Base-by-base conservation (phyloP, 2,113 vertebrate species). In the Callorhinus ursinus region DNA sequence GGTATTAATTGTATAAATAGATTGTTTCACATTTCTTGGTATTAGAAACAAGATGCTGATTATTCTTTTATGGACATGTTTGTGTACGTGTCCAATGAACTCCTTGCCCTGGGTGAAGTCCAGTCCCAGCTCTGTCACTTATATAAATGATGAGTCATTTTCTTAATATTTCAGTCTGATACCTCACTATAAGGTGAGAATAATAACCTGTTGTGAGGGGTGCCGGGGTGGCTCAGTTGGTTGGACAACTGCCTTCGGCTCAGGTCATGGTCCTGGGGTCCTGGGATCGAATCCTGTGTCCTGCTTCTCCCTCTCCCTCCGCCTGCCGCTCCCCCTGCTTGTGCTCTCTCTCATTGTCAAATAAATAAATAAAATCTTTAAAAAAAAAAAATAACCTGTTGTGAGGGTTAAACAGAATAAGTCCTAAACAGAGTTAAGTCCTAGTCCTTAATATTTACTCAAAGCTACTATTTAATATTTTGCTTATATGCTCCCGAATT, bases 401-500 rank as follows among this genome's bases (percentile, higher is more conserved):
- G 36, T 36, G 36, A 36, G 36, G 36, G 36, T 36, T 36, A 36
- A 36, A 36, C 36, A 36, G 36, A 36, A 36, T 36, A 36, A 36
- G 36, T 36, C 36, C 36, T 36, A 36, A 36, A 65, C 80, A 67
- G 18, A 84, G 18, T 93, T 93, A 26, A 69, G 13, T 76, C 24
- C 49, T 88, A 26, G 39, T 63, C 13, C 4, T 67, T 80, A 71
- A 33, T 86, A 12, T 42, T 76, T 76, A 51, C 19, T 82, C 63
- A 72, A 15, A 65, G 21, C 90, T 85, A 49, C 14, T 53, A 12
- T 82, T 63, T 90, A 95, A 53, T 93, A 21, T 71, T 94, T 97
- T 55, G 15, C 18, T 80, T n/a, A 42, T 9, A 39, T 36, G 14
- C 4, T 21, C 15, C 11, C 14, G 46, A 65, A 76, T 19, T 31